phyloP scores from a whole-genome alignment of 2,113 vertebrate species.

The Phaetusa simplex region DNA sequence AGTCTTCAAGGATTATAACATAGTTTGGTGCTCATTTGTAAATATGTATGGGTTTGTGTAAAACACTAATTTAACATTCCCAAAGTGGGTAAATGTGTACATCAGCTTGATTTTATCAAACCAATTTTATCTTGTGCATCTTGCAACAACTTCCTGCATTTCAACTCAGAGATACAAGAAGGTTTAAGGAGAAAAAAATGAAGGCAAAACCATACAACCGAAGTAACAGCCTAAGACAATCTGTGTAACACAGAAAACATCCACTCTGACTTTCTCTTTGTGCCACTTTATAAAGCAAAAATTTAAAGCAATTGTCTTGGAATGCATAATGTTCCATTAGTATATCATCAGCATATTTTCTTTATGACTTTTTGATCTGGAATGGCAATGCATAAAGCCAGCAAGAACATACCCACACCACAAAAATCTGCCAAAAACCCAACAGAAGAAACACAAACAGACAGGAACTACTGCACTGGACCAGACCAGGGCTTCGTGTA shows the following conservation, averaged over 20 bases:
- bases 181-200: background rate
- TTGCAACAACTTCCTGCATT: slow-evolving; percentile 23
- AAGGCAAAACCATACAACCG: background rate
- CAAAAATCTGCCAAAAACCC: background rate
- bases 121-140: slow-evolving; percentile 37
- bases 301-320: background rate
- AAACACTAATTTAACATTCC: slow-evolving; percentile 67
- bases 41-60: slow-evolving; percentile 57
- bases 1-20: slow-evolving; percentile 61
- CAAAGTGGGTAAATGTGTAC: slow-evolving; percentile 27
- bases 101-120: slow-evolving; percentile 63
- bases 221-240: background rate
- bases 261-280: background rate
- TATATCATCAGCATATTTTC: background rate
- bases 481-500: background rate
- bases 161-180: slow-evolving; percentile 19
- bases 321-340: background rate
- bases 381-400: background rate
- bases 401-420: background rate
- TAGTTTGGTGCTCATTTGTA: slow-evolving; percentile 65
- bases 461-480: background rate
- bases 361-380: background rate
- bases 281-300: background rate
- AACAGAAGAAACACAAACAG: background rate
- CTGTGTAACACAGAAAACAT: background rate